Evolutionary conservation across 2,797 vertebrate genomes (phyloP), one percentile per base, ranked within the genome.

Genomic region (Tragelaphus eurycerus): DNA sequence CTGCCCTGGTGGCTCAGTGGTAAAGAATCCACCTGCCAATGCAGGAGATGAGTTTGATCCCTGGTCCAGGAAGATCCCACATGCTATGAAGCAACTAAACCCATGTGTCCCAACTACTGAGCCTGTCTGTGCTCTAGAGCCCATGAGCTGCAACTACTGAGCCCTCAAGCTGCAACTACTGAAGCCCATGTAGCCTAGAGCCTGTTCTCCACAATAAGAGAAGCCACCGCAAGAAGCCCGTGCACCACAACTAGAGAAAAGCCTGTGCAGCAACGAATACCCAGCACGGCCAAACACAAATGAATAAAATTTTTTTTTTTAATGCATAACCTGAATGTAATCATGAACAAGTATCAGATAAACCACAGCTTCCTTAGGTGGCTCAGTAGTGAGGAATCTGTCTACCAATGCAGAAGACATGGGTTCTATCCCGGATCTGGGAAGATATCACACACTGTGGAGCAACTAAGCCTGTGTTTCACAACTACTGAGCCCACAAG

Each of bases 71-170:
- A 71, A 71, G 67, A 71, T 38, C 34, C 64, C 67, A 71, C 67
- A 23, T 71, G 19, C 19, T 71, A 2, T 38, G 10, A 19, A 38
- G 67, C 34, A 23, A 71, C 19, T 13, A 38, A 71, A 38, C 67
- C 34, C 34, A 23, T 6, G 34, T 71, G 34, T 71, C 67, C 67
- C n/a, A 71, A 71, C 64, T 71, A 38, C 5, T 38, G 64, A 12
- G 4, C n/a, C 10, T 10, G n/a, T 21, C 64, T 71, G 64, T 67
- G 64, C 34, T 71, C 64, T 38, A 71, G 17, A 38, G 64, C 17
- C n/a, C 0, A 0, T 21, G 64, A 67, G 64, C 64, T 1, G 0
- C n/a, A 38, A 38, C 34, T 38, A 3, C 64, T 38, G 67, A 71
- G 67, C 10, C 34, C 21, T 71, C 34, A 38, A 71, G 67, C 67